Base-by-base conservation (phyloP, 2,888 invertebrate genomes). In the Eulithis testata region DNA sequence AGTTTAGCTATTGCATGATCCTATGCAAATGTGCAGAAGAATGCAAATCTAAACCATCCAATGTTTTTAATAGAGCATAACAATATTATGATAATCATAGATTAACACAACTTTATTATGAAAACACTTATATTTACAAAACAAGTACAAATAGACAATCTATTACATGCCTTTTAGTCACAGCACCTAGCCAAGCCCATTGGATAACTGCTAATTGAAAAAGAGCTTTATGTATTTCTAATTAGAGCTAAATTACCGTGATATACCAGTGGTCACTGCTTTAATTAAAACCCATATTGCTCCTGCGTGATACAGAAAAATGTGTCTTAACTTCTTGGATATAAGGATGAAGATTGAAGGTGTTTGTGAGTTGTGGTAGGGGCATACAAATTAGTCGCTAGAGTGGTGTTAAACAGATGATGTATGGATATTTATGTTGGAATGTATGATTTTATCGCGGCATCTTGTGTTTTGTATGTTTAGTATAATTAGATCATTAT, bases 71-170 rank as follows among this genome's bases (percentile, higher is more conserved):
- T 71, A 69, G 71, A 61, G 21, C 56, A 57, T 12, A 71, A 69
- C 68, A 71, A 73, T 67, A 71, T 73, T 70, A 71, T 71, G 65
- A 73, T 66, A 64, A 63, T 65, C 60, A 66, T 68, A 71, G 68
- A 67, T 58, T 66, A 54, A 63, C 43, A 63, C 50, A 64, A 52
- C 31, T 63, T 60, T 66, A 69, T 71, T 71, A 73, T 65, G 65
- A 70, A 70, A 70, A 67, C 67, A 67, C 44, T 11, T 43, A 52
- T 60, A 65, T 73, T 71, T 67, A 73, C 66, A 68, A 73, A 71
- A 68, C 64, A 70, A 44, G 62, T 1, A 40, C 61, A 69, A 40
- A 68, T 40, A 70, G 58, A 71, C 58, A 65, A 64, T 56, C 63
- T 58, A 66, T 68, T 63, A 67, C 63, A 63, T 40, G 57, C 45